Evolutionary conservation across 2,113 vertebrate species (phyloP), one percentile per base, ranked within the genome.

Genomic region (Rhinichthys klamathensis): DNA sequence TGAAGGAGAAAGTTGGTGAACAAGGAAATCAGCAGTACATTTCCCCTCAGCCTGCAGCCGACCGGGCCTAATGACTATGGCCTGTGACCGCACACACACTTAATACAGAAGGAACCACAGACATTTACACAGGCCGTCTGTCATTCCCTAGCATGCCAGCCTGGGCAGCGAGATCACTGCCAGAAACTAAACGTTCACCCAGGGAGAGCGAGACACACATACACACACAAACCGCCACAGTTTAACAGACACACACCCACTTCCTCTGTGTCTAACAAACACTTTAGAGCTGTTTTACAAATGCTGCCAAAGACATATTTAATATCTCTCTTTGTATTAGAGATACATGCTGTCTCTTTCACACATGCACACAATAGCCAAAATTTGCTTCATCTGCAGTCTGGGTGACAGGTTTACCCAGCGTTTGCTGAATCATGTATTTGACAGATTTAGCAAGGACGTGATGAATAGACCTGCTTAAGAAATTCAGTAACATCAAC

Each of bases 101-200:
- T 54, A 82, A 80, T 46, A 86, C 74, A 83, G 84, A 88, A 60
- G 77, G 41, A 74, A 70, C 60, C 80, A 79, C 80, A 88, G 72
- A 73, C 30, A 74, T 76, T 83, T 60, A 67, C 65, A 70, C 54
- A 32, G 16, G 30, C 78, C 63, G 72, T 81, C 77, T 84, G 78
- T 86, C 78, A 72, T 83, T 74, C 49, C 13, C 46, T 72, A 83
- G 67, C 85, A 67, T 84, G 79, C 85, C 83, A 87, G 81, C 81
- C 73, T 84, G 86, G 65, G 30, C 81, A 61, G 63, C 4, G 30
- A 78, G 73, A 78, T 82, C 81, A 77, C 35, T 89, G 85, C 85
- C 85, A 89, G 35, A 78, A 81, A 83, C 78, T 85, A 80, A 87
- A 79, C 70, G 85, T 80, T 85, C 85, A 89, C 83, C 83, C 80